Conservation (phyloP, 2,113 vertebrate genomes). For the Capricornis sumatraensis region DNA sequence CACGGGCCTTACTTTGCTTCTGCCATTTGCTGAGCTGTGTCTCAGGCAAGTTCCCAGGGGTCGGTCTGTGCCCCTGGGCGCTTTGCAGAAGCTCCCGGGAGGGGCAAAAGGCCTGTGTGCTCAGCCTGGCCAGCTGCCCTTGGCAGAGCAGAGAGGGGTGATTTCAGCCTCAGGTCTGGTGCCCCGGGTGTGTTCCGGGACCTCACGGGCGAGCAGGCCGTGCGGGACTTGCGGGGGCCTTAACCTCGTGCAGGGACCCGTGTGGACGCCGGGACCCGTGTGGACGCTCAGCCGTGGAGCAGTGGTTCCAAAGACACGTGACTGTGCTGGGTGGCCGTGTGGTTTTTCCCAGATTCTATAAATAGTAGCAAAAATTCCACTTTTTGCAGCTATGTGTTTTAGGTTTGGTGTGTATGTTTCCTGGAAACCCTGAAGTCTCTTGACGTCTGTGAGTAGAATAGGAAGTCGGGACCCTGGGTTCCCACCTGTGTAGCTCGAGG, state of each 20-base stretch:
- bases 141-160: fast-evolving
- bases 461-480: background rate
- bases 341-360: background rate
- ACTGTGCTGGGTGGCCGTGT: background rate
- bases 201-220: fast-evolving
- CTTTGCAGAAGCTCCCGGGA: fast-evolving
- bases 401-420: background rate
- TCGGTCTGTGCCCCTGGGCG: fast-evolving
- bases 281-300: fast-evolving
- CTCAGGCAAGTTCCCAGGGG: background rate
- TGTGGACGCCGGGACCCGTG: fast-evolving
- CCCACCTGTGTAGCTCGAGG: fast-evolving
- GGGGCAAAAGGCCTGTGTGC: background rate
- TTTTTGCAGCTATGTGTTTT: background rate
- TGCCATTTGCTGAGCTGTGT: no score
- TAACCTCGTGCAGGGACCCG: fast-evolving
- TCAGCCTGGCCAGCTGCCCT: fast-evolving
- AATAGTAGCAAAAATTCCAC: background rate
- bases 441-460: fast-evolving
- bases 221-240: fast-evolving
- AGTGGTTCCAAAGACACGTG: background rate
- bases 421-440: fast-evolving
- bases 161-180: background rate
- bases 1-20: fast-evolving
- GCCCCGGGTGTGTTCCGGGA: fast-evolving